Evolutionary conservation across 2,113 vertebrate species (phyloP), one percentile per base, ranked within the genome.

Genomic region (Pterophyllum scalare): DNA sequence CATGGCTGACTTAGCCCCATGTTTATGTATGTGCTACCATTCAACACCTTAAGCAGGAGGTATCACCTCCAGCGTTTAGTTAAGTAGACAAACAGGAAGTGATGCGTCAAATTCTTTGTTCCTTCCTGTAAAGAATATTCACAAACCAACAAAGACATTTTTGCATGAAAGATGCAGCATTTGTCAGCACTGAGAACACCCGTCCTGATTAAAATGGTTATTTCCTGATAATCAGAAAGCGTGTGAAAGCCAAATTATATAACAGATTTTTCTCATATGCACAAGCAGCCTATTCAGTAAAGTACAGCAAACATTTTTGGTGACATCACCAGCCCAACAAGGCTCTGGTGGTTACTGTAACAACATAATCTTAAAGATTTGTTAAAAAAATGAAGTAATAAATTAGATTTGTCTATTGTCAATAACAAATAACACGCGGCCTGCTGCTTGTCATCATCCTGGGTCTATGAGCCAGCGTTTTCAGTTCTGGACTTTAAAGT

Each of bases 191-290:
- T 4, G 33, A 67, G 54, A 79, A 5, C 15, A 75, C 28, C 35
- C 4, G 1, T 40, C 26, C 56, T 81, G 61, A 86, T 87, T 83
- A 82, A 75, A 88, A 67, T 13, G 46, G 26, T 49, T 40, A 54
- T 77, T 79, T 82, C 38, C 77, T 81, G 46, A 74, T 60, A 76
- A 87, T 82, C 76, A 52, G 67, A 83, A 58, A 31, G 67, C 56
- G 60, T 35, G 59, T 58, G 4, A 59, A 58, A 82, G 46, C 33
- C 62, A 80, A 80, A 85, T 65, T 62, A 24, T 54, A 70, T n/a
- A 80, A 57, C 62, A 84, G 59, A 74, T 38, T 79, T 74, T 57
- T 81, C 58, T 33, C 17, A 65, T 56, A 82, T 86, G 40, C 52
- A 22, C 80, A 13, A 31, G 35, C 79, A 58, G 40, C 40, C 52